These are phyloP conservation scores for Carposina sasakii DNA, from an alignment of 1,140 invertebrate species.

Conservation along the genomic window DNA sequence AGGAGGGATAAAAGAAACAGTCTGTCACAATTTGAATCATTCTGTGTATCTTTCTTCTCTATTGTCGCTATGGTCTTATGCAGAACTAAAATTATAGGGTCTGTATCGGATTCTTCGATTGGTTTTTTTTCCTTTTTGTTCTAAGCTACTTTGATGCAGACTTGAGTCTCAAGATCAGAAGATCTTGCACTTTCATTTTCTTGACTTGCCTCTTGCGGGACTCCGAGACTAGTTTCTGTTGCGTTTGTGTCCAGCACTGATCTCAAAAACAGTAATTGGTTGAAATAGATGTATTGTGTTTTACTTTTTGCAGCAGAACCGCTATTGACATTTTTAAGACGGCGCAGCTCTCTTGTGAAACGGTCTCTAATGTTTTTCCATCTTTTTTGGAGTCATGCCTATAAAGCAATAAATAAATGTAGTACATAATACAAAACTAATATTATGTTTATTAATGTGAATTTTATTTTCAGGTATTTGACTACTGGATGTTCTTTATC, in stretches of 20 bases:
- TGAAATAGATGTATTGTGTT: constrained; percentile 13
- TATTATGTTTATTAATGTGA: constrained; percentile 12
- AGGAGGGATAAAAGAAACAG: constrained; percentile 21
- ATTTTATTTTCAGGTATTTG: constrained; percentile 8
- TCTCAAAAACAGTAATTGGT: constrained; percentile 21
- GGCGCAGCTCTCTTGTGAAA: constrained; percentile 20
- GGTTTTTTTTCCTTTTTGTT: constrained; percentile 26
- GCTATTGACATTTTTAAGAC: constrained; percentile 17
- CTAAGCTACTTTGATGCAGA: constrained; percentile 27
- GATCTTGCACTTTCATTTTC: constrained; percentile 24
- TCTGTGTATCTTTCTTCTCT: too few species aligned
- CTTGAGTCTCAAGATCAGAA: constrained; percentile 25
- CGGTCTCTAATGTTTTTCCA: constrained; percentile 19
- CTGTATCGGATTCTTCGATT: constrained; percentile 25
- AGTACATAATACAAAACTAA: constrained; percentile 8
- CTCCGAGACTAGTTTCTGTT: constrained; percentile 26
- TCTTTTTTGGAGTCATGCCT: constrained; percentile 19
- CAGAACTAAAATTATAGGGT: constrained; percentile 25
- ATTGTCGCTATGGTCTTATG: constrained; percentile 24
- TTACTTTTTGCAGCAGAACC: constrained; percentile 17
- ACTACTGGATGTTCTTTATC: constrained; percentile 3
- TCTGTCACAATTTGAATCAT: constrained; percentile 26
- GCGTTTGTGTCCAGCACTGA: constrained; percentile 21
- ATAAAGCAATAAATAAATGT: constrained; percentile 19
- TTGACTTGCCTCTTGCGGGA: constrained; percentile 25